phyloP scores from a whole-genome alignment of 2,888 invertebrate species.

The Oscheius sp. region DNA sequence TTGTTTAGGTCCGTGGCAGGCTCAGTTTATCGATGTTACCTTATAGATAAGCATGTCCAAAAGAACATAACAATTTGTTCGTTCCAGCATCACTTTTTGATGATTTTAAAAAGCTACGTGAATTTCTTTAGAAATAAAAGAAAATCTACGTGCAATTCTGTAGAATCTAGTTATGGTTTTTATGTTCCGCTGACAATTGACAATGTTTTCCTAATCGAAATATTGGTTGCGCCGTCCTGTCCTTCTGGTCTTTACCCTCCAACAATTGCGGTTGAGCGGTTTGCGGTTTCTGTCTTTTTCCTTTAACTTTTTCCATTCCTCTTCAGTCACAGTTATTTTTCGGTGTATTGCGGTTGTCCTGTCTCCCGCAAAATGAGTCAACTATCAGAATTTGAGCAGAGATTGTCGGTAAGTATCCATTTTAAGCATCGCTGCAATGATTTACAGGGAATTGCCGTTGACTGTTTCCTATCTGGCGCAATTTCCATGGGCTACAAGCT shows the following conservation, averaged over 20 bases:
- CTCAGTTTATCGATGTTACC: no score
- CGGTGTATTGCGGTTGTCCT: neutral
- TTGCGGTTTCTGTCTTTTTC: neutral
- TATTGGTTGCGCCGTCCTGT: neutral
- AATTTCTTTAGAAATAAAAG: no score
- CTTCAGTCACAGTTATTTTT: neutral
- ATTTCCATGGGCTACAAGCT: conserved; percentile 25
- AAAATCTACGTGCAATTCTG: no score
- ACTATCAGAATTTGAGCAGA: conserved; percentile 8
- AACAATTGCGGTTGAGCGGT: neutral
- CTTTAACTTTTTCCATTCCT: neutral
- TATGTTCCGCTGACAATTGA: no score
- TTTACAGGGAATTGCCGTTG: conserved; percentile 29
- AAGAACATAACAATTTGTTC: no score
- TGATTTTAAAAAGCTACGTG: no score
- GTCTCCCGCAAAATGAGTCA: neutral
- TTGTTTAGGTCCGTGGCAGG: no score
- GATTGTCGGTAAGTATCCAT: conserved; percentile 1
- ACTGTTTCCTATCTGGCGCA: conserved; percentile 15
- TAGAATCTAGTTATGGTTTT: no score
- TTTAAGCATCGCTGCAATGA: neutral
- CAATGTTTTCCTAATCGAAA: neutral
- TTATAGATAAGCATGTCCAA: no score
- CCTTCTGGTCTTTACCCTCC: neutral
- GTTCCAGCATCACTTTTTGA: no score